Percentiles rank a stretch among this genome's conserved stretches.
Conservation (phyloP, 2,113 vertebrate genomes). For the Hemibagrus wyckioides region DNA sequence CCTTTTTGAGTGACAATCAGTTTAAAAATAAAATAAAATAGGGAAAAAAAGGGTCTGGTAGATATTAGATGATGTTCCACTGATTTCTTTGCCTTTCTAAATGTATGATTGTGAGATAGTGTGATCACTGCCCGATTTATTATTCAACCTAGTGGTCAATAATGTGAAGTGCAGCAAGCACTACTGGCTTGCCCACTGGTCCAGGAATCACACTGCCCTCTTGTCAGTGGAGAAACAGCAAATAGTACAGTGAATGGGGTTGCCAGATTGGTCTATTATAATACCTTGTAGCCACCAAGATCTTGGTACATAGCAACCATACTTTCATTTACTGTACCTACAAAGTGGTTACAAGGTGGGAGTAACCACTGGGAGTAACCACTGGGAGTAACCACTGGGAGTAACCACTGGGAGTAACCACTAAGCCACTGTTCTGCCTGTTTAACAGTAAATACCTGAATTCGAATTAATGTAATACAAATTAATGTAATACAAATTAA, state of each 20-base stretch:
- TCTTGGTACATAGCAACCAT: not conserved
- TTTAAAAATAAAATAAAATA: too few relatives aligned
- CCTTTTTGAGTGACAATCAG: not conserved
- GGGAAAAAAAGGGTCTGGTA: too few relatives aligned
- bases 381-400: too few relatives aligned
- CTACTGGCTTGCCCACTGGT: not conserved
- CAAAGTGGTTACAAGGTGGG: too few relatives aligned
- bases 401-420: too few relatives aligned
- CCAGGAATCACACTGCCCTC: not conserved
- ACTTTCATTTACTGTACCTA: too few relatives aligned
- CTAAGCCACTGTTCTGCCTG: too few relatives aligned
- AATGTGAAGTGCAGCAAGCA: not conserved
- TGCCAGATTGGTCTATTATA: not conserved
- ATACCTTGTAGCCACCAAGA: not conserved
- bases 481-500: too few relatives aligned
- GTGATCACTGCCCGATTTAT: not conserved
- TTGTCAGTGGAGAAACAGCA: not conserved
- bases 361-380: too few relatives aligned
- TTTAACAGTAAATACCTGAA: too few relatives aligned
- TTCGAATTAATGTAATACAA: too few relatives aligned
- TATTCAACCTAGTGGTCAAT: not conserved
- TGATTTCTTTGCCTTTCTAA: not conserved
- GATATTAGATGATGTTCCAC: not conserved
- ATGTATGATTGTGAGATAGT: not conserved
- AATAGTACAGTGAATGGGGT: not conserved